Evolutionary conservation across 2,113 vertebrate genomes (phyloP).

Genomic region (Megalops atlanticus): DNA sequence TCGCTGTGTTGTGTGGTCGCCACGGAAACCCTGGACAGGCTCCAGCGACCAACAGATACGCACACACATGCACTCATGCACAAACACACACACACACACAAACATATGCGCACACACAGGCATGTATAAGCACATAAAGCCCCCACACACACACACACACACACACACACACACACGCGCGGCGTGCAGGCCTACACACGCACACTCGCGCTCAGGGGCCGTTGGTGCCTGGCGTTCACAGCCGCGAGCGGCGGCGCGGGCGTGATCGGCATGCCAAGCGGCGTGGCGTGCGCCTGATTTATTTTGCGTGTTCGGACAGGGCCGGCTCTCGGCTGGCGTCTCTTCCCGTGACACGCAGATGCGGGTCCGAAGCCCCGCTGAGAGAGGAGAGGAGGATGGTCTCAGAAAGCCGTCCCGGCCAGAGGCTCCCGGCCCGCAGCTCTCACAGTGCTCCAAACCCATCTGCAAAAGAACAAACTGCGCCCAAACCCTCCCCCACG

Average conservation of each 20-base stretch:
- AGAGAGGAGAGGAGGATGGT: neutral
- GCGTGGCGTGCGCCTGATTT: constrained; percentile 45
- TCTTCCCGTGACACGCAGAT: neutral
- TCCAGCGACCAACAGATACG: constrained; percentile 75
- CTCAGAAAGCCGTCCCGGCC: neutral
- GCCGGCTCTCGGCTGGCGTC: neutral
- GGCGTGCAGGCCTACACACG: constrained; percentile 31
- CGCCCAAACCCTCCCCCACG: neutral
- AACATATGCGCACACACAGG: constrained; percentile 31
- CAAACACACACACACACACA: constrained; percentile 30
- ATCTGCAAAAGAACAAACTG: neutral
- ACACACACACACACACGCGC: constrained; percentile 34
- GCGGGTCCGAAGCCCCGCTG: neutral
- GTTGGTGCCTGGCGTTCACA: constrained; percentile 58
- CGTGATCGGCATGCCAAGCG: constrained; percentile 73
- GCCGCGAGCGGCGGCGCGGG: constrained; percentile 63
- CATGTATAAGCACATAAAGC: constrained; percentile 31
- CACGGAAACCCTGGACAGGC: constrained; percentile 82
- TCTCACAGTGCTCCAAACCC: neutral
- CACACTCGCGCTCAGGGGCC: neutral
- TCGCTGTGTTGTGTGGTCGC: constrained; percentile 81
- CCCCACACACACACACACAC: constrained; percentile 34
- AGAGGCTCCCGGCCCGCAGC: no score
- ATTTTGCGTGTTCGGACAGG: constrained; percentile 27
- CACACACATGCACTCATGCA: constrained; percentile 59